Evolutionary conservation across 2,797 vertebrate genomes (phyloP).

Genomic region (Sebastes wilsoni): DNA sequence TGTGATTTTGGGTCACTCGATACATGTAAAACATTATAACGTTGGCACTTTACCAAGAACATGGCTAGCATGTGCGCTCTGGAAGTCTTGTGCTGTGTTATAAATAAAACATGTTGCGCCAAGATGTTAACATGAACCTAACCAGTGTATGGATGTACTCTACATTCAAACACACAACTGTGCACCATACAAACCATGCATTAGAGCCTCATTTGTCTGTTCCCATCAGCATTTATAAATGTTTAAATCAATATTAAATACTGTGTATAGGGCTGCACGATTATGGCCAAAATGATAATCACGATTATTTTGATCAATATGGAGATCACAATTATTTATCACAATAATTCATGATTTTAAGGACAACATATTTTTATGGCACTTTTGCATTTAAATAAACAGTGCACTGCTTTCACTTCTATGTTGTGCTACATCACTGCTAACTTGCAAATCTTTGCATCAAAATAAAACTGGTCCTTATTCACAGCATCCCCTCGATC

Average conservation of each 20-base stretch:
- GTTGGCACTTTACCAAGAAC: conserved; percentile 27
- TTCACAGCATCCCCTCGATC: too few relatives aligned
- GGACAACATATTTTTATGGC: too few relatives aligned
- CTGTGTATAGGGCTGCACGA: not conserved
- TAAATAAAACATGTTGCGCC: not conserved
- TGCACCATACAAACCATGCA: not conserved
- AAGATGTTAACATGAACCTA: not conserved
- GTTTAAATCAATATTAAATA: not conserved
- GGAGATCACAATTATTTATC: too few relatives aligned
- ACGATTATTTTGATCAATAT: not conserved
- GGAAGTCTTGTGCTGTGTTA: not conserved
- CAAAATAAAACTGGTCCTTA: too few relatives aligned
- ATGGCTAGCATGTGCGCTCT: not conserved
- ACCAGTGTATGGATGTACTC: not conserved
- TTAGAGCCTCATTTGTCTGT: not conserved
- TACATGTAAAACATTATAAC: conserved; percentile 33
- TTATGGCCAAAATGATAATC: not conserved
- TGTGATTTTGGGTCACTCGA: conserved; percentile 52
- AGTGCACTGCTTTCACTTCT: too few relatives aligned
- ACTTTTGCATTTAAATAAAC: too few relatives aligned
- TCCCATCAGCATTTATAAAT: not conserved
- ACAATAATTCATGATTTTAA: too few relatives aligned
- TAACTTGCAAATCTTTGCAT: too few relatives aligned
- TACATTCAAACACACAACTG: not conserved
- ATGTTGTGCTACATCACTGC: too few relatives aligned